Base-by-base conservation (phyloP, 92 coral and sea anemone genomes). In the Epizoanthus rinbou region DNA sequence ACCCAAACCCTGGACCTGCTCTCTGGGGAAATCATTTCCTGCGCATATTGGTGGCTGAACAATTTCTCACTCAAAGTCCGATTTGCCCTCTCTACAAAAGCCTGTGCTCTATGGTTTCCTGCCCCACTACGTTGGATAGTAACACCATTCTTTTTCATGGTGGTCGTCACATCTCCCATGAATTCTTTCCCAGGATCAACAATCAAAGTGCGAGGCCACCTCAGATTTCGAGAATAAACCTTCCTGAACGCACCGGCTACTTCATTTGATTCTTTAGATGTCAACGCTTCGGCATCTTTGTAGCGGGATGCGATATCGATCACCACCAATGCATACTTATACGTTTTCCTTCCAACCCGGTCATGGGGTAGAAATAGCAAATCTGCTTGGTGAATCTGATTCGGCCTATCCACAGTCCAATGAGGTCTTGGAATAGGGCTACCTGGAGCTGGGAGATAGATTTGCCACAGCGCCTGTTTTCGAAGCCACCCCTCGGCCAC, bases 111-210 rank as follows among this genome's bases (percentile, higher is more conserved):
- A 78, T 86, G 89, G 66, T 86, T 86, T 43, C 62, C 62, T 22
- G 89, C 85, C 33, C 72, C 89, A 80, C 89, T 80, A 63, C 86
- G 74, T 53, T 80, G 85, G n/a, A 86, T 80, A 16, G 22, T 50
- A 60, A 80, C 85, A 39, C 23, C 9, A 19, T 83, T 56, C 75
- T 76, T 87, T 47, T 83, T 54, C 82, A 80, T 86, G 64, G 7
- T 67, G 74, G 60, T 80, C 64, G 35, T 31, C 16, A 80, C 90
- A 64, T 83, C 80, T 3, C 91, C 91, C 90, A 82, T 87, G 57
- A 87, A 82, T 22, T 87, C 90, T 22, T 5, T 54, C 21, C 89
- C 89, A 16, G 86, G 83, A 59, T 87, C 90, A 54, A 87, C 90
- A 54, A 87, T 82, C 80, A 87, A 7, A 21, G 87, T 82, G 18